Evolutionary conservation across 2,888 invertebrate species (phyloP).

Genomic region (Erpobdella octoculata): DNA sequence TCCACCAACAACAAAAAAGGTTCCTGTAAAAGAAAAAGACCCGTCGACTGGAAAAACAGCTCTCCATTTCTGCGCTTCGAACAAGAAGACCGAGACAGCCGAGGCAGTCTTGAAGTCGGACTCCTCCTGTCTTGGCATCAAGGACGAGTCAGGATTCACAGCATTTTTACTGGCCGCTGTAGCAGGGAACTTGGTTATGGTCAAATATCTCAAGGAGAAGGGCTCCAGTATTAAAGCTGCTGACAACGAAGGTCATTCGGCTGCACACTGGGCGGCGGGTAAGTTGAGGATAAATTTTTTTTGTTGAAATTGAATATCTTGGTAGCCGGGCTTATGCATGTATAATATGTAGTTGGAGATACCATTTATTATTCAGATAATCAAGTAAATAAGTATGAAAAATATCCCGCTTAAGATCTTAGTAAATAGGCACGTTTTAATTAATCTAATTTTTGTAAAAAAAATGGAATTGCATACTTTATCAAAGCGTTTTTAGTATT

Average conservation of each 20-base stretch:
- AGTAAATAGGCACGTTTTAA: too few relatives aligned
- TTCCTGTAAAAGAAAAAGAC: conserved; percentile 11
- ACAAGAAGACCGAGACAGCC: conserved; percentile 17
- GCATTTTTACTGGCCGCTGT: conserved; percentile 82
- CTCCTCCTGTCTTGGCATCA: conserved; percentile 22
- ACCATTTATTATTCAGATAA: too few relatives aligned
- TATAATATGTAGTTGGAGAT: too few relatives aligned
- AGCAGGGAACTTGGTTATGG: conserved; percentile 45
- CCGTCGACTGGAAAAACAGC: conserved; percentile 18
- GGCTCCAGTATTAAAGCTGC: conserved; percentile 81
- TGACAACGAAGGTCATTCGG: conserved; percentile 88
- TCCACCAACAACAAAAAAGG: too few relatives aligned
- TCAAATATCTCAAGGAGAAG: conserved; percentile 75
- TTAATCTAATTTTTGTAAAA: too few relatives aligned
- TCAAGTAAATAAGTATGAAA: not conserved
- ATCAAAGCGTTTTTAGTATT: too few relatives aligned
- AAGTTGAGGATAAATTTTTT: conserved; percentile 43
- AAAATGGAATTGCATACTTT: too few relatives aligned
- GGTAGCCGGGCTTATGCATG: too few relatives aligned
- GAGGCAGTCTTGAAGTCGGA: conserved; percentile 21
- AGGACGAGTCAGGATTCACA: conserved; percentile 48
- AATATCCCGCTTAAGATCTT: too few relatives aligned
- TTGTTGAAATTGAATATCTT: too few relatives aligned
- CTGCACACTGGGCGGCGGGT: conserved; percentile 98
- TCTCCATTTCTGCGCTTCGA: conserved; percentile 25